phyloP scores from a whole-genome alignment of 2,888 invertebrate species.

The Drosophila melanocephala region DNA sequence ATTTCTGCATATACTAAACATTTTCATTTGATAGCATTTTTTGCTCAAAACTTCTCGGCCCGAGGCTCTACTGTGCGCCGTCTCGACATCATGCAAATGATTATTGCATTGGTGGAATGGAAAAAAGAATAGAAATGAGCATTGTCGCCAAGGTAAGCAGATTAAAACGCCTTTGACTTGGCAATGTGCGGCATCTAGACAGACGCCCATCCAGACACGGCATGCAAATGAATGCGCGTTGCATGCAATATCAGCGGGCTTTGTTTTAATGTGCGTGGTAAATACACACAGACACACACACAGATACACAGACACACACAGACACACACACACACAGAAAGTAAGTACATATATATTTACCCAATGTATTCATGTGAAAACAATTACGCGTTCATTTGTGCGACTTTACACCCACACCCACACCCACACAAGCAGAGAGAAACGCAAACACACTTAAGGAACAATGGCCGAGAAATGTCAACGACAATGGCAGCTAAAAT shows the following conservation, averaged over 20 bases:
- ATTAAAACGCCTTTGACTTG: conserved; percentile 79
- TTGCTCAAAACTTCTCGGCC: neutral
- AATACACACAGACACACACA: conserved; percentile 7
- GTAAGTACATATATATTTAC: conserved; percentile 68
- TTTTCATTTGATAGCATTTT: neutral
- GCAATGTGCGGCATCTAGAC: conserved; percentile 55
- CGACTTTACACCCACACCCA: conserved; percentile 45
- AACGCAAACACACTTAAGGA: conserved; percentile 17
- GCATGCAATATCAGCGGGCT: conserved; percentile 40
- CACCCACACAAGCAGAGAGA: conserved; percentile 9
- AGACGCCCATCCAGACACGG: conserved; percentile 47
- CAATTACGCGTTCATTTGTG: conserved; percentile 79
- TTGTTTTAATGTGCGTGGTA: conserved; percentile 25
- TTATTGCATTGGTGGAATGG: conserved; percentile 15
- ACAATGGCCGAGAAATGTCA: conserved; percentile 47
- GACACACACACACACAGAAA: conserved; percentile 5
- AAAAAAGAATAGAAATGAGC: conserved; percentile 18
- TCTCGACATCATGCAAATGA: conserved; percentile 47
- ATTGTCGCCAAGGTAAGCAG: conserved; percentile 76
- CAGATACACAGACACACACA: neutral
- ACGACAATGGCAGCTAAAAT: conserved; percentile 50
- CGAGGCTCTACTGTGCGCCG: conserved; percentile 1
- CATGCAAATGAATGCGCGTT: conserved; percentile 67
- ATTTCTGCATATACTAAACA: neutral
- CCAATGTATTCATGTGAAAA: conserved; percentile 79